Conservation (phyloP, 2,797 vertebrate species). For the Phoxinus dragarum region DNA sequence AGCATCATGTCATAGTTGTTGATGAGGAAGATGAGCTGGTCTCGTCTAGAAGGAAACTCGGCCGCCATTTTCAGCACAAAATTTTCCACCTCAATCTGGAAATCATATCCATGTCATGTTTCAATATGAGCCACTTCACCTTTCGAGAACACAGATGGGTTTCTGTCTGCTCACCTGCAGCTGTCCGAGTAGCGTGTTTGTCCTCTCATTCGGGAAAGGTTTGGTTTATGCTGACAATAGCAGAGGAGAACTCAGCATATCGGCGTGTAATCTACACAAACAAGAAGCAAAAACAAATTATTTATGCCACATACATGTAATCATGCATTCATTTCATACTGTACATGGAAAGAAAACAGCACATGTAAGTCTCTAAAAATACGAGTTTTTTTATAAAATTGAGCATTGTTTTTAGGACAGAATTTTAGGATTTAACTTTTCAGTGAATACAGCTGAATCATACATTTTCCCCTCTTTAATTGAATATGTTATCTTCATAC, state of each 20-base stretch:
- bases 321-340: neutral
- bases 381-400: neutral
- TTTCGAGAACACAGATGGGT: neutral
- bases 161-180: constrained; percentile 80
- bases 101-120: neutral
- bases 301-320: neutral
- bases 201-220: constrained; percentile 90
- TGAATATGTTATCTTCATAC: neutral
- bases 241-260: constrained; percentile 92
- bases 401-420: neutral
- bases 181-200: constrained; percentile 85
- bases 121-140: neutral
- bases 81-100: constrained; percentile 91
- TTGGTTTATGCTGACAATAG: constrained; percentile 95
- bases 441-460: neutral
- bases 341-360: neutral
- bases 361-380: neutral
- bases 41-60: constrained; percentile 91
- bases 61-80: constrained; percentile 94
- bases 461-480: neutral
- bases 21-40: constrained; percentile 94
- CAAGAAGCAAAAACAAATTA: constrained; percentile 5
- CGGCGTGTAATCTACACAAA: constrained; percentile 87
- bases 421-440: neutral
- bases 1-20: constrained; percentile 98